Conservation (phyloP, 2,888 invertebrate genomes). For the Antitype chi region DNA sequence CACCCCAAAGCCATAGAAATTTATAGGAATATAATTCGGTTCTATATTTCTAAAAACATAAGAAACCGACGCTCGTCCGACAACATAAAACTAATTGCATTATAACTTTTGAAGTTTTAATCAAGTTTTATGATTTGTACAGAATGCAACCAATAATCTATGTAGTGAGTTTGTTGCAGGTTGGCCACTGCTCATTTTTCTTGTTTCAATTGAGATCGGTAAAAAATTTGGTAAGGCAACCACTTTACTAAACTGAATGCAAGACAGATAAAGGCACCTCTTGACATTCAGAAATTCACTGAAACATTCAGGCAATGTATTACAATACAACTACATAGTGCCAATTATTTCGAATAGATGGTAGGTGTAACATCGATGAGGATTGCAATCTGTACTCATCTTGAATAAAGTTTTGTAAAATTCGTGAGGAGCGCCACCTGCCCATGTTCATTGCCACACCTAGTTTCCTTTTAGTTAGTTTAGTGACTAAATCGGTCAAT, state of each 20-base stretch:
- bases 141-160: conserved; percentile 84
- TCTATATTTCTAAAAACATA: conserved; percentile 53
- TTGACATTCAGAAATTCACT: neutral
- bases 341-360: neutral
- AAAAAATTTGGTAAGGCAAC: neutral
- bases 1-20: neutral
- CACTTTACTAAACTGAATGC: neutral
- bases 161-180: conserved; percentile 64
- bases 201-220: neutral
- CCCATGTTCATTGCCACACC: neutral
- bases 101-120: conserved; percentile 85
- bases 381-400: neutral
- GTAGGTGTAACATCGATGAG: neutral
- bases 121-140: conserved; percentile 88
- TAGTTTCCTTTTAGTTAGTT: neutral
- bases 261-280: neutral
- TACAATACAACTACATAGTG: neutral
- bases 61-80: conserved; percentile 65
- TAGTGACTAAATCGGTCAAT: neutral
- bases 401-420: neutral
- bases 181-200: conserved; percentile 27
- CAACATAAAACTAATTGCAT: conserved; percentile 82
- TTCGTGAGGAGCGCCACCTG: neutral
- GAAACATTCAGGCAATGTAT: neutral
- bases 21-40: conserved; percentile 29